Evolutionary conservation across 2,888 invertebrate species (phyloP).

Genomic region (Oxystoma pomonae): DNA sequence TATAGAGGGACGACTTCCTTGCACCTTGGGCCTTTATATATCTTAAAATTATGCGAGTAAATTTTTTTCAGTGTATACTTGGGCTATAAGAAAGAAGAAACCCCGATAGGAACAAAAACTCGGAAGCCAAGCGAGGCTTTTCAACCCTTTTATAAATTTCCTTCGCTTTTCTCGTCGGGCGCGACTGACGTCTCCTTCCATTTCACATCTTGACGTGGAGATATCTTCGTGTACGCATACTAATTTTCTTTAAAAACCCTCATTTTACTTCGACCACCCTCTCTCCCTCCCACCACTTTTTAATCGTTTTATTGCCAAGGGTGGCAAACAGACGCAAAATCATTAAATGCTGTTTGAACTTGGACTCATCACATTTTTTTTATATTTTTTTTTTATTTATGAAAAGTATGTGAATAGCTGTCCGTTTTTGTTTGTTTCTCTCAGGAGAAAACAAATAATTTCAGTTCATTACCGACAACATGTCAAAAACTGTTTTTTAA

Average conservation of each 20-base stretch:
- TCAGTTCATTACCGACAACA: no score
- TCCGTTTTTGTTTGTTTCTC: no score
- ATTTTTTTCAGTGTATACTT: background rate
- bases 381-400: no score
- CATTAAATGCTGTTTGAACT: no score
- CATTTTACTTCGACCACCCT: background rate
- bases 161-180: constrained; percentile 8
- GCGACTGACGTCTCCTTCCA: constrained; percentile 42
- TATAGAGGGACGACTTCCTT: no score
- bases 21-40: no score
- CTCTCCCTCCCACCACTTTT: background rate
- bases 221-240: constrained; percentile 18
- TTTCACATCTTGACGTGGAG: constrained; percentile 38
- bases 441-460: no score
- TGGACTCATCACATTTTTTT: no score
- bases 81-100: constrained; percentile 29
- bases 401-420: no score
- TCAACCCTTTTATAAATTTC: constrained; percentile 26
- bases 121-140: constrained; percentile 12
- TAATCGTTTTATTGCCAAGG: background rate
- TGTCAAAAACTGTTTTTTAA: no score
- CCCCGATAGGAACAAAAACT: constrained; percentile 37
- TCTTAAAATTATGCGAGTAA: background rate
- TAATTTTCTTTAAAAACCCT: background rate
- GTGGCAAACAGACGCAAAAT: no score